Conservation (phyloP, 2,888 invertebrate species). For the Pollenia amentaria region DNA sequence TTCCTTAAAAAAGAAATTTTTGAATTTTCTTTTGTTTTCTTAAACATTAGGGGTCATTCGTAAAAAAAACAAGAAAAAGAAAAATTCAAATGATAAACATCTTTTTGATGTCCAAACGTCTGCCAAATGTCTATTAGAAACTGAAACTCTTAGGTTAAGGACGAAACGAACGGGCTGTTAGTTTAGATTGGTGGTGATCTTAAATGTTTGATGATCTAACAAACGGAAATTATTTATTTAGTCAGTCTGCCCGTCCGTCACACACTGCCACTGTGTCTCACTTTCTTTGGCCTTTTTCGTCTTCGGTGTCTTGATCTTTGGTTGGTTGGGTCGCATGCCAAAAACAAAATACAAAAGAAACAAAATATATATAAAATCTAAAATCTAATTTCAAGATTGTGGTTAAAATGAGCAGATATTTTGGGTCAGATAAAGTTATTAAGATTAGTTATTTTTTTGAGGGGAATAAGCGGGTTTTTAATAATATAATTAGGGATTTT, state of each 20-base stretch:
- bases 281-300: slow-evolving; percentile 45
- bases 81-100: slow-evolving; percentile 70
- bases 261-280: slow-evolving; percentile 19
- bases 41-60: slow-evolving; percentile 60
- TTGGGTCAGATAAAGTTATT: slow-evolving; percentile 32
- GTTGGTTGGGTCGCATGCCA: slow-evolving; percentile 61
- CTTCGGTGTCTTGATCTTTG: slow-evolving; percentile 47
- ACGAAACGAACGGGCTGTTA: background rate
- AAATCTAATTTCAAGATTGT: slow-evolving; percentile 36
- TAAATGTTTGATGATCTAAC: slow-evolving; percentile 59
- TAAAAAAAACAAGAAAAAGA: background rate
- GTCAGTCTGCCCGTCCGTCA: background rate
- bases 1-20: slow-evolving; percentile 2
- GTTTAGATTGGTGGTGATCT: slow-evolving; percentile 29
- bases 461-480: background rate
- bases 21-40: slow-evolving; percentile 50
- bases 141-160: slow-evolving; percentile 19
- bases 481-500: slow-evolving; percentile 42
- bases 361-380: background rate
- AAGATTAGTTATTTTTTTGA: background rate
- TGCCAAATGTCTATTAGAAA: slow-evolving; percentile 58
- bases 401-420: background rate
- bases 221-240: slow-evolving; percentile 30
- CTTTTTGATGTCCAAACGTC: slow-evolving; percentile 71
- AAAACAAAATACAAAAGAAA: slow-evolving; percentile 3